Base-by-base conservation (phyloP, 1,140 invertebrate genomes). In the Streblospio benedicti region DNA sequence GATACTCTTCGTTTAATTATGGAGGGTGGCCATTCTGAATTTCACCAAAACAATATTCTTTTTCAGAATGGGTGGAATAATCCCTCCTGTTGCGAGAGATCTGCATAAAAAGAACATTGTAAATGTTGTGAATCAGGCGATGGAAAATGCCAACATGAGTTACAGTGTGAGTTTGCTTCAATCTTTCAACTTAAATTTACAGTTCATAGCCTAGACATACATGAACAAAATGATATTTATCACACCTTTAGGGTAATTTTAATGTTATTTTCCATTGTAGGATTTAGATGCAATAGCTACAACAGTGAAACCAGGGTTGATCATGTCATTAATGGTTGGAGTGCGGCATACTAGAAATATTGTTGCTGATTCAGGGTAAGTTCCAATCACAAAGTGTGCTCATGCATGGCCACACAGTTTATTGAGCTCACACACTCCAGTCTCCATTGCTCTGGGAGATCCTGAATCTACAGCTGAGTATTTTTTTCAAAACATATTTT, bases 271-370 rank as follows among this genome's bases (percentile, higher is more conserved):
- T 38, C 58, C 57, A 30, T 56, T 64, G 23, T 44, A 79, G 74
- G 85, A 93, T 73, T 51, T 97, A 41, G 85, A 89, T 82, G 93
- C 91, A n/a, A 85, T 97, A 67, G 93, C 93, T 49, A 85, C 89
- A 1, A 96, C 93, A 27, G 83, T 86, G 0, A 88, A 88, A 76
- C 95, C 95, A 55, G 94, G 91, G 41, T 74, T 97, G 60, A 73
- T 84, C 0, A 65, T 90, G 5, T 93, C 89, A 56, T 77, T 97
- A 52, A 45, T 80, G 54, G 85, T 97, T 59, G 94, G 94, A 38
- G 77, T 87, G 32, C 83, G 86, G 55, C 91, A 93, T 85, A 91
- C 88, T 1, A 90, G 89, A 71, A 81, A 87, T 70, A 71, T 97
- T 27, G 84, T 85, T 27, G 79, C 80, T 63, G 76, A 80, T 54